Evolutionary conservation across 2,888 invertebrate genomes (phyloP).

Genomic region (Hoplodrina ambigua): DNA sequence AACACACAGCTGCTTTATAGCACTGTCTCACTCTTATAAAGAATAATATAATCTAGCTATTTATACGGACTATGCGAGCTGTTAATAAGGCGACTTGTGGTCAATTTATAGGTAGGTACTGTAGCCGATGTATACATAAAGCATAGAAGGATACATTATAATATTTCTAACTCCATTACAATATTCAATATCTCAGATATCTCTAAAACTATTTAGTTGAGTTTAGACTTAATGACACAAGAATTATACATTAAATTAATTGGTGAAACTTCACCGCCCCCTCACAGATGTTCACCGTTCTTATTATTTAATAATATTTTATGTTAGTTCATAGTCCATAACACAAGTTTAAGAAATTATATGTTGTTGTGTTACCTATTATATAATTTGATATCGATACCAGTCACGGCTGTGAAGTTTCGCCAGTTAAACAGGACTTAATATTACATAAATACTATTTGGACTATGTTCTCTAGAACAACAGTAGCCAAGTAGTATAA

Average conservation of each 20-base stretch:
- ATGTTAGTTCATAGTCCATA: no score
- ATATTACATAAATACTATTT: no score
- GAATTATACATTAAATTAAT: no score
- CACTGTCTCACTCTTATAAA: not conserved
- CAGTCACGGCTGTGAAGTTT: not conserved
- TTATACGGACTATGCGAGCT: not conserved
- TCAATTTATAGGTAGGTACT: not conserved
- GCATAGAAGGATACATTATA: constrained; percentile 27
- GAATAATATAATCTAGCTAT: constrained; percentile 1
- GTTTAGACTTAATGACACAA: not conserved
- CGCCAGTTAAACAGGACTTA: no score
- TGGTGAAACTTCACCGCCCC: no score
- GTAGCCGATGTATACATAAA: not conserved
- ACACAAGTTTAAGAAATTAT: no score
- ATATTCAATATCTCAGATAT: not conserved
- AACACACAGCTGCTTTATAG: not conserved
- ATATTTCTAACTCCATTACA: not conserved
- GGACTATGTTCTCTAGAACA: no score
- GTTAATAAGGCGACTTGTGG: constrained; percentile 39
- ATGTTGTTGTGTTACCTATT: no score
- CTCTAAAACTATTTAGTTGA: not conserved
- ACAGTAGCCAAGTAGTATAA: no score
- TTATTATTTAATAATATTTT: no score
- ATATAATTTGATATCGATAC: not conserved
- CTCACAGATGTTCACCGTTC: no score